phyloP scores from a whole-genome alignment of 2,113 vertebrate genomes.

The Nerophis ophidion region DNA sequence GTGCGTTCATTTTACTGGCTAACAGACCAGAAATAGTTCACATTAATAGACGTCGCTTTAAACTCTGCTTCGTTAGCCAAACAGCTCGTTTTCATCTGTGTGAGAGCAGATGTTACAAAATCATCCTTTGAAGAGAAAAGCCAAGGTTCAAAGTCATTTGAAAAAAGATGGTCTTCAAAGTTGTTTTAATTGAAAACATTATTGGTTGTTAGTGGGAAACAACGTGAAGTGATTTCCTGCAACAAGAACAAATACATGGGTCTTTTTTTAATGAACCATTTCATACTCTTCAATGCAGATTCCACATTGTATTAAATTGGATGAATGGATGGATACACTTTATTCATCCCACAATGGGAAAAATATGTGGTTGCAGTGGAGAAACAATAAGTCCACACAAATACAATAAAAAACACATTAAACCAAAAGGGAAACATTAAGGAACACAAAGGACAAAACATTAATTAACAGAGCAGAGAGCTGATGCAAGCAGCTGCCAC shows the following conservation, averaged over 20 bases:
- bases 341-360: no score
- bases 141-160: background rate
- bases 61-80: background rate
- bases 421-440: no score
- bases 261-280: background rate
- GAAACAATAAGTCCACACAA: no score
- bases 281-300: background rate
- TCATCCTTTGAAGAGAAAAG: slow-evolving; percentile 4
- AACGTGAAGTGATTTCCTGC: background rate
- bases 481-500: no score
- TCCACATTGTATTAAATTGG: no score
- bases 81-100: background rate
- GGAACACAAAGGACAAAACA: no score
- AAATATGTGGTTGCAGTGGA: no score
- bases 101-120: background rate
- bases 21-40: background rate
- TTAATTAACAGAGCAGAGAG: no score
- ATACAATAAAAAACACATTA: no score
- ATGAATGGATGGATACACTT: no score
- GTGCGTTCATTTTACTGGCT: background rate
- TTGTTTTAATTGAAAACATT: background rate
- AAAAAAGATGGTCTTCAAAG: background rate
- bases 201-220: background rate
- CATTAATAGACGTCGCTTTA: background rate
- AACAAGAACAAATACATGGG: background rate